phyloP scores from a whole-genome alignment of 2,888 invertebrate species.

The Lochmaea crataegi region DNA sequence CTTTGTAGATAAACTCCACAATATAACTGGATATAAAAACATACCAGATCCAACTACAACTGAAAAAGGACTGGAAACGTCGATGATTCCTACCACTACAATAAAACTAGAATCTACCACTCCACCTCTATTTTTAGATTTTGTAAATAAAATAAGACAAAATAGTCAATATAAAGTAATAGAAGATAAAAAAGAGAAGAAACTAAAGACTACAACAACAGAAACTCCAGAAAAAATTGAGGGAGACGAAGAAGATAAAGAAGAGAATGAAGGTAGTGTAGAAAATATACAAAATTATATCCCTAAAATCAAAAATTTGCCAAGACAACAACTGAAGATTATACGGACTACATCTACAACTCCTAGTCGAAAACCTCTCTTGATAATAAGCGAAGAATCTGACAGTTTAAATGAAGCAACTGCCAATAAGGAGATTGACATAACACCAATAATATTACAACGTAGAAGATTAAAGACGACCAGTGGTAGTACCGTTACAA shows the following conservation, averaged over 20 bases:
- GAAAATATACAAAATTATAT: conserved; percentile 56
- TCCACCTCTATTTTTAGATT: conserved; percentile 60
- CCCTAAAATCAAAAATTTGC: conserved; percentile 57
- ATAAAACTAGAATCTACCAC: conserved; percentile 50
- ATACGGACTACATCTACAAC: conserved; percentile 30
- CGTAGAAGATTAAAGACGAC: conserved; percentile 25
- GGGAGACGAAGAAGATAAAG: too few relatives aligned
- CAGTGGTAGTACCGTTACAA: conserved; percentile 8
- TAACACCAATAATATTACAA: conserved; percentile 19
- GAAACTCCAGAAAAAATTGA: conserved; percentile 44
- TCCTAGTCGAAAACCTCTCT: conserved; percentile 19
- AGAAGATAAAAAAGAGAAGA: conserved; percentile 54
- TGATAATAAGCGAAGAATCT: not conserved
- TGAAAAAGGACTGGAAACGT: conserved; percentile 49
- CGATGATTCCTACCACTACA: conserved; percentile 48
- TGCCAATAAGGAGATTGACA: conserved; percentile 17
- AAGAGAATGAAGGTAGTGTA: conserved; percentile 45
- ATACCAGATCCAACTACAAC: conserved; percentile 62
- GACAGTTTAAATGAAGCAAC: conserved; percentile 21
- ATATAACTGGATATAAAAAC: conserved; percentile 54
- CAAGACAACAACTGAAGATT: conserved; percentile 51
- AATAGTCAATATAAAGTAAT: conserved; percentile 57
- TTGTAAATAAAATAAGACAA: conserved; percentile 56
- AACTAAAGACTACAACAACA: conserved; percentile 45
- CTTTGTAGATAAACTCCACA: conserved; percentile 57